Conservation (phyloP, 2,888 invertebrate species). For the Orthosia cruda region DNA sequence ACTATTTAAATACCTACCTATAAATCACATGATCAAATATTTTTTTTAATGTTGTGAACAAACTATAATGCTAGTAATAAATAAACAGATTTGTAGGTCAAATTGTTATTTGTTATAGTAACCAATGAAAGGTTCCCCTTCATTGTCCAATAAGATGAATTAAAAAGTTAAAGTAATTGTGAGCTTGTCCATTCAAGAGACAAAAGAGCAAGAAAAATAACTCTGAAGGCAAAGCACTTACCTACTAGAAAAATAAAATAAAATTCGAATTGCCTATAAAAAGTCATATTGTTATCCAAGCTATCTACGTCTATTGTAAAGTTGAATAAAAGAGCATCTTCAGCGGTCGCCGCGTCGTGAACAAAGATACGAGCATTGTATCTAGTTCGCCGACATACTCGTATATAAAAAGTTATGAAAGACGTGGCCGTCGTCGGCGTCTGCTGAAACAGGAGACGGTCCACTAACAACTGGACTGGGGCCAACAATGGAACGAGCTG, state of each 20-base stretch:
- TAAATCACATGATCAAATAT: background rate
- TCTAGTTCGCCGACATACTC: conserved; percentile 68
- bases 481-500: conserved; percentile 72
- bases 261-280: background rate
- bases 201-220: background rate
- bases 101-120: background rate
- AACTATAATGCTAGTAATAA: conserved; percentile 1
- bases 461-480: conserved; percentile 73
- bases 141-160: background rate
- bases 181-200: background rate
- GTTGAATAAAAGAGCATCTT: conserved; percentile 42
- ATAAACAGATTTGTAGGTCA: background rate
- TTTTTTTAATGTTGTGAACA: background rate
- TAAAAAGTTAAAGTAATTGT: background rate
- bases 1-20: background rate
- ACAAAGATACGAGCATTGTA: conserved; percentile 57
- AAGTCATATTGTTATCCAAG: background rate
- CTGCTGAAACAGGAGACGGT: conserved; percentile 71
- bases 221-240: background rate
- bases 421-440: conserved; percentile 45
- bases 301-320: conserved; percentile 32
- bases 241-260: background rate
- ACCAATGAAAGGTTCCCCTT: too few relatives aligned
- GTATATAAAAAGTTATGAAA: conserved; percentile 70
- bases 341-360: conserved; percentile 24